Conservation (phyloP, 1,140 invertebrate genomes). For the Drosophila pectinifera region DNA sequence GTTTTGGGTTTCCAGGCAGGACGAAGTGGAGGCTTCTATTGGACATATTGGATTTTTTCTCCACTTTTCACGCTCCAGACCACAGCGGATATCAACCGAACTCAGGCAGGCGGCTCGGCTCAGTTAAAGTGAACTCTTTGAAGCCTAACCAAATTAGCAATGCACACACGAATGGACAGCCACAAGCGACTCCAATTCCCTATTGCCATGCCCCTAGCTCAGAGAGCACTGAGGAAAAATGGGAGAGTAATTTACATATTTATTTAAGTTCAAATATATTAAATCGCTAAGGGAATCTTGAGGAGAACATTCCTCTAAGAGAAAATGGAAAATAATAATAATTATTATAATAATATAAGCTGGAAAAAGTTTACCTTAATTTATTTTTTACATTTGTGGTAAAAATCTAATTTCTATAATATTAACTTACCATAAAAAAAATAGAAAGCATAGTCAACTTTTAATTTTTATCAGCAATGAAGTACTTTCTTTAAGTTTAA, state of each 20-base stretch:
- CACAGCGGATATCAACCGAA: slow-evolving; percentile 7
- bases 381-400: not conserved
- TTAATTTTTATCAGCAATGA: not conserved
- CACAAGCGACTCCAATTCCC: slow-evolving; percentile 19
- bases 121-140: slow-evolving; percentile 35
- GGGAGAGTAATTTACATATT: not conserved
- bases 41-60: not conserved
- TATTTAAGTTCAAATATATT: no score
- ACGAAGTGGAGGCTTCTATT: not conserved
- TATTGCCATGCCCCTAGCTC: not conserved
- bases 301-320: no score
- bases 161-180: slow-evolving; percentile 49
- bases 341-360: no score
- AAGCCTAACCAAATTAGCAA: slow-evolving; percentile 57
- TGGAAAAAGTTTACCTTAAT: not conserved
- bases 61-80: not conserved
- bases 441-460: no score
- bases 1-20: not conserved
- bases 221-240: slow-evolving; percentile 2
- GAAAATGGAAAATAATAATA: no score
- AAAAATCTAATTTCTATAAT: not conserved
- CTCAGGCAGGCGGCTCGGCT: slow-evolving; percentile 5
- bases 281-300: no score
- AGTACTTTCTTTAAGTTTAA: not conserved
- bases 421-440: no score